Percentiles rank a stretch among this genome's conserved stretches.
phyloP scores from a whole-genome alignment of 2,888 invertebrate genomes.

The Chloromyia formosa region DNA sequence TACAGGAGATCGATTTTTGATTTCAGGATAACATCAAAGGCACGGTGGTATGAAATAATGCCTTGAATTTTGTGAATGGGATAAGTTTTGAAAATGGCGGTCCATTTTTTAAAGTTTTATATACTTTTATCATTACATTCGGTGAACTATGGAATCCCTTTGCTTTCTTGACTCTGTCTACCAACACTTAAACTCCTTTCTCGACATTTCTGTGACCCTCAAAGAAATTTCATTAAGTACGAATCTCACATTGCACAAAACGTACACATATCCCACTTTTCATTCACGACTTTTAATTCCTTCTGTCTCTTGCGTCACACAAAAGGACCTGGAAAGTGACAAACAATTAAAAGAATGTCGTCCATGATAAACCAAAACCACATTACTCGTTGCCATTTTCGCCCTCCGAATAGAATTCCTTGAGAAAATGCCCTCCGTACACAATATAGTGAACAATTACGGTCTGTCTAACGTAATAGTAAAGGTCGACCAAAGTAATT shows the following conservation, averaged over 20 bases:
- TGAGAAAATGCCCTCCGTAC: conserved; percentile 4
- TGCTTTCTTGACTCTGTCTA: too few species aligned
- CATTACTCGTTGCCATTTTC: conserved; percentile 26
- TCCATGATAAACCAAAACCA: conserved; percentile 22
- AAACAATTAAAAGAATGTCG: conserved; percentile 38
- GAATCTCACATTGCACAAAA: background rate
- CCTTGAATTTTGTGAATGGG: too few species aligned
- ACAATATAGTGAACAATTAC: conserved; percentile 15
- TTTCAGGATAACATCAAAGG: too few species aligned
- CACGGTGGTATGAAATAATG: too few species aligned
- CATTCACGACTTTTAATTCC: background rate
- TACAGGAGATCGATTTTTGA: too few species aligned
- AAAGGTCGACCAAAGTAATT: conserved; percentile 48
- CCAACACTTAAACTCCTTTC: too few species aligned
- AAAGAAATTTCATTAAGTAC: background rate
- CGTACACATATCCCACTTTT: background rate
- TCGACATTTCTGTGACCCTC: background rate
- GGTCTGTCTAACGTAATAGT: conserved; percentile 23
- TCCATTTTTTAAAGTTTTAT: too few species aligned
- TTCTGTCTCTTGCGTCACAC: background rate
- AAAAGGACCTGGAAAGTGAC: background rate
- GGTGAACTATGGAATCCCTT: too few species aligned
- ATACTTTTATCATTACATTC: too few species aligned
- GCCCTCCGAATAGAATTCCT: background rate
- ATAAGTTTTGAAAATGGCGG: too few species aligned